Base-by-base conservation (phyloP, 2,113 vertebrate species). In the Mustela nigripes region DNA sequence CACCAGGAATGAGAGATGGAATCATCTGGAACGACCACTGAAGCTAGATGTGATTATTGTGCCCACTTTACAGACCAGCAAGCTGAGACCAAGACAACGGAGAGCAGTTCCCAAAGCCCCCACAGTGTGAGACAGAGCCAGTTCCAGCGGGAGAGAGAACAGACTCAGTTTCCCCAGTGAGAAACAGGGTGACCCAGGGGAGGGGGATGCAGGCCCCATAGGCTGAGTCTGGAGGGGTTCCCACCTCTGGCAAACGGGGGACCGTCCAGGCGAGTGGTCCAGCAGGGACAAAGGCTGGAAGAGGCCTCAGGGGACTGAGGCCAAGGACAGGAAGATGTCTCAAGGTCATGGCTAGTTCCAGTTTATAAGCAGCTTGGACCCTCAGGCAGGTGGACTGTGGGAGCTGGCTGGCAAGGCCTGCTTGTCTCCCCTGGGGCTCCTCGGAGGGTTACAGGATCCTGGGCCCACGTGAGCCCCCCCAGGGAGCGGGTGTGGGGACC, bases 61-160 rank as follows among this genome's bases (percentile, higher is more conserved):
- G 11, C 50, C 90, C 58, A 58, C 53, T 53, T 71, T n/a, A 18
- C 45, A 50, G 92, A 53, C 10, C 5, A 1, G 48, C 11, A 10
- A 31, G 42, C 58, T 0, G 53, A 85, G 39, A 36, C 53, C 6
- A 9, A 39, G 58, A 48, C 39, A 39, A 56, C 33, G 62, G 53
- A 69, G 50, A 4, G 36, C 1, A 0, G 3, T 45, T 14, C 26
- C 74, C 9, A 19, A n/a, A 50, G 65, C 14, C 53, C 3, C 4
- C 33, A 4, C 26, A 33, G 36, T 2, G 31, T 22, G 26, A 14
- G 7, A 19, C 0, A 10, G 24, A 45, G 36, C 7, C 5, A 1
- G 86, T 1, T 63, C 42, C 19, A 0, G 15, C 48, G 11, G 36
- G 5, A n/a, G 8, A 53, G 31, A 8, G 28, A 10, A 26, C 45